A percentile compares a stretch with the other conserved stretches of the same genome.
phyloP scores from a whole-genome alignment of 2,113 vertebrate genomes.

The Scatophagus argus region DNA sequence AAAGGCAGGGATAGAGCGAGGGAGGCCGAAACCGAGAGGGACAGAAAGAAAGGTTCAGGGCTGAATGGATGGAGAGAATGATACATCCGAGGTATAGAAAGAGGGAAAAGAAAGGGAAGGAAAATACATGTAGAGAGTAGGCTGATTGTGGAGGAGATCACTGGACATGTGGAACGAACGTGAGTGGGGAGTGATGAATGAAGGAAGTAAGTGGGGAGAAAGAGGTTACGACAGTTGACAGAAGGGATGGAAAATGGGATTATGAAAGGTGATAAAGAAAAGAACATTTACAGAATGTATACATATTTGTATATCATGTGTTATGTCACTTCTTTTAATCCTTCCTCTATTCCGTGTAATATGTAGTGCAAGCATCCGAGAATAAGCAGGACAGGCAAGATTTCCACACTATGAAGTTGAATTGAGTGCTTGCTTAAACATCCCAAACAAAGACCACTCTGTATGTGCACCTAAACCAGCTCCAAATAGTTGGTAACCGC shows the following conservation, averaged over 20 bases:
- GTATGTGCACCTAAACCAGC: not conserved
- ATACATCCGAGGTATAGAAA: slow-evolving; percentile 45
- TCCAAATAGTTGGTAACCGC: not conserved
- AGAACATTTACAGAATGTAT: too few species aligned
- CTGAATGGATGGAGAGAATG: slow-evolving; percentile 52
- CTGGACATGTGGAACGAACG: slow-evolving; percentile 23
- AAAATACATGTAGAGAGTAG: slow-evolving; percentile 43
- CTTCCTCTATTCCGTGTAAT: not conserved
- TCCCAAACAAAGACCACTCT: not conserved
- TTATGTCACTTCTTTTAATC: not conserved
- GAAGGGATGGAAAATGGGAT: slow-evolving; percentile 7
- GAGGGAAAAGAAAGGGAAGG: slow-evolving; percentile 3
- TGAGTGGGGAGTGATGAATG: slow-evolving; percentile 41
- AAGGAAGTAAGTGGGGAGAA: slow-evolving; percentile 8
- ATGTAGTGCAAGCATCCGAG: not conserved
- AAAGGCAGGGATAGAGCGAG: slow-evolving; percentile 61
- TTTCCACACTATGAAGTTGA: not conserved
- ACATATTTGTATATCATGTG: not conserved
- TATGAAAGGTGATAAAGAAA: slow-evolving; percentile 20
- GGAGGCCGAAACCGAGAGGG: slow-evolving; percentile 35
- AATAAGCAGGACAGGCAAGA: not conserved
- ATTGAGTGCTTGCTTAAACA: not conserved
- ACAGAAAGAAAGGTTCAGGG: slow-evolving; percentile 44
- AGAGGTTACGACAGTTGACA: slow-evolving; percentile 21
- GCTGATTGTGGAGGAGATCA: slow-evolving; percentile 38